These are phyloP conservation scores for Corynorhinus townsendii DNA, from an alignment of 2,113 vertebrate genomes.

Conservation along the genomic window DNA sequence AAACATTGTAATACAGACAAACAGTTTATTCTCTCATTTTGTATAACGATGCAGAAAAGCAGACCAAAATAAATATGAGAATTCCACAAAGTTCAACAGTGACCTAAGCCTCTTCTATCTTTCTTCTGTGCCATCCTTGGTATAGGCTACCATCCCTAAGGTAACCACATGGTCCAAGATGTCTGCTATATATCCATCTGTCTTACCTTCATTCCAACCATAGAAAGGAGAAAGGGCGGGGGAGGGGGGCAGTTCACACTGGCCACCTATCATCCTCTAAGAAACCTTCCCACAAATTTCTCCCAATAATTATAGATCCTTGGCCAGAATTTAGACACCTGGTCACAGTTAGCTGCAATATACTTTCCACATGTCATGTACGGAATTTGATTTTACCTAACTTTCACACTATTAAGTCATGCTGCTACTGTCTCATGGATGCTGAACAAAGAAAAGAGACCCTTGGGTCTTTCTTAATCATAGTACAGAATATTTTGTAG, in stretches of 20 bases:
- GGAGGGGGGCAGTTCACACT: background rate
- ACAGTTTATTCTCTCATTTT: background rate
- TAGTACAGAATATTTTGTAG: background rate
- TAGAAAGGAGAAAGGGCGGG: background rate
- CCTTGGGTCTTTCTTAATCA: background rate
- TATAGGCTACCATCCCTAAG: background rate
- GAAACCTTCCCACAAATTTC: background rate
- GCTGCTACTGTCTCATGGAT: background rate
- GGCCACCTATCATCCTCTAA: background rate
- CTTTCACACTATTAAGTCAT: background rate
- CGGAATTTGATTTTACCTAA: background rate
- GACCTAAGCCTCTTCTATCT: background rate
- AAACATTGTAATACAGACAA: background rate
- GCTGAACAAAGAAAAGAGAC: background rate
- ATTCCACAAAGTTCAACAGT: background rate
- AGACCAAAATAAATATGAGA: background rate
- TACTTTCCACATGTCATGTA: background rate
- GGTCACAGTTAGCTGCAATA: background rate
- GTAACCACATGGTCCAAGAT: background rate
- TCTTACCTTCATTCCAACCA: background rate
- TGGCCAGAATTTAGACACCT: background rate
- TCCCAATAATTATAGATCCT: background rate
- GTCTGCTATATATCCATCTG: background rate
- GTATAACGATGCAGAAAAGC: background rate
- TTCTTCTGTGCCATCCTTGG: background rate